Conservation (phyloP, 1,140 invertebrate genomes). For the Psilanteris sp. region DNA sequence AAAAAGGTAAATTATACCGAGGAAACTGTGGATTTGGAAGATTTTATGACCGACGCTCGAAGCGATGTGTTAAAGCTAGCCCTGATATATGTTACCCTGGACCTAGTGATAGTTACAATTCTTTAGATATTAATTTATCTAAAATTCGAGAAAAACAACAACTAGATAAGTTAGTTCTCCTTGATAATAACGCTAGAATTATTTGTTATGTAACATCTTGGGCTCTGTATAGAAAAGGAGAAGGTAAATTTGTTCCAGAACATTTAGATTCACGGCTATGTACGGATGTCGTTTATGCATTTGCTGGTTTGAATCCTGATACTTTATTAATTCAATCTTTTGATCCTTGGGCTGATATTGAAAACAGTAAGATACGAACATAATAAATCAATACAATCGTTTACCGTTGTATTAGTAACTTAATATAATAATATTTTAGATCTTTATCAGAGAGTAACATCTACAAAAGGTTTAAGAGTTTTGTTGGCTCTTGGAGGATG, state of each 20-base stretch:
- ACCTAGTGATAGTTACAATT: slow-evolving; percentile 47
- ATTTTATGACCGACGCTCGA: slow-evolving; percentile 63
- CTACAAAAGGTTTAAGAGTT: slow-evolving; percentile 84
- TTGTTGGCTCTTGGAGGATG: slow-evolving; percentile 92
- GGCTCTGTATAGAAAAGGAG: slow-evolving; percentile 90
- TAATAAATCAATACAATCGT: too few species aligned
- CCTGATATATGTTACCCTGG: slow-evolving; percentile 69
- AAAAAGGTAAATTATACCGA: slow-evolving; percentile 77
- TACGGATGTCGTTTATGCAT: slow-evolving; percentile 94
- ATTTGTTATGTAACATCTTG: slow-evolving; percentile 94
- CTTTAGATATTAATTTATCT: slow-evolving; percentile 15
- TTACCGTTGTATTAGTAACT: too few species aligned
- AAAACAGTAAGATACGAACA: slow-evolving; percentile 90
- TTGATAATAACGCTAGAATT: slow-evolving; percentile 79
- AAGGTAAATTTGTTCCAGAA: slow-evolving; percentile 92
- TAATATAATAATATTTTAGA: too few species aligned
- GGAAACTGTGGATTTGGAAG: slow-evolving; percentile 70
- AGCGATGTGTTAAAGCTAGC: slow-evolving; percentile 65
- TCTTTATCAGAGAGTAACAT: slow-evolving; percentile 85
- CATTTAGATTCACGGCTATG: slow-evolving; percentile 89
- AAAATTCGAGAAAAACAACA: slow-evolving; percentile 61
- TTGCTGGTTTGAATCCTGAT: slow-evolving; percentile 90
- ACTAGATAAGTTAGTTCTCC: slow-evolving; percentile 63
- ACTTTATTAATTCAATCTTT: slow-evolving; percentile 87
- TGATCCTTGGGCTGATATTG: slow-evolving; percentile 91